Base-by-base conservation (phyloP, 2,113 vertebrate species). In the Myiopsitta monachus region DNA sequence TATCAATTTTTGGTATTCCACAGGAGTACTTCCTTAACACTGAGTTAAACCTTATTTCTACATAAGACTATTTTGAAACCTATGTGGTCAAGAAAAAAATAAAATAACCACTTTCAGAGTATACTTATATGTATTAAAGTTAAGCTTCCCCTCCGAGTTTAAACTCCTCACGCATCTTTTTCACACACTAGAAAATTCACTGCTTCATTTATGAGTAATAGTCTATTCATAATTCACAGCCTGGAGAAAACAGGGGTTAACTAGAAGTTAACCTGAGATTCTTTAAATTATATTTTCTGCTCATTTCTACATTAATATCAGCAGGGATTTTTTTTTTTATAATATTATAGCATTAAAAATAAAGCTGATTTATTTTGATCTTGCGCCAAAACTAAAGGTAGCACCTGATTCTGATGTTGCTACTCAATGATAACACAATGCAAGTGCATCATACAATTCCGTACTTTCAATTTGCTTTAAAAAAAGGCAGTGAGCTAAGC, bases 381-480 rank as follows among this genome's bases (percentile, higher is more conserved):
- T 79, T 61, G 68, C 47, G 51, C 59, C 39, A 33, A 64, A 64
- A 26, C 55, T 13, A 76, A 85, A 51, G 3, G 28, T 36, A 87
- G 43, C 17, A 51, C 15, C 17, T 3, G 2, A 74, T 74, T 44
- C 38, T 43, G 11, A 47, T 75, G 62, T 61, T 76, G 18, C 27
- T 41, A 51, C 18, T 85, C 28, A 22, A 0, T 14, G 31, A 11
- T 26, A 82, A 41, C 14, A 59, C 24, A 11, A 23, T 26, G 18
- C 4, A 46, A 77, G 9, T 6, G n/a, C 11, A 43, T 7, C 23
- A 51, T 33, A 59, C 4, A 61, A 23, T 30, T 14, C 4, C 1
- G 0, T 10, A 2, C 7, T 10, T 85, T 87, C 19, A 15, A 4
- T 8, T 43, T 36, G 2, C 0, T 68, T 83, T 83, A 11, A 75